Conservation (phyloP, 2,888 invertebrate species). For the Sinodicranocentrus sp. region DNA sequence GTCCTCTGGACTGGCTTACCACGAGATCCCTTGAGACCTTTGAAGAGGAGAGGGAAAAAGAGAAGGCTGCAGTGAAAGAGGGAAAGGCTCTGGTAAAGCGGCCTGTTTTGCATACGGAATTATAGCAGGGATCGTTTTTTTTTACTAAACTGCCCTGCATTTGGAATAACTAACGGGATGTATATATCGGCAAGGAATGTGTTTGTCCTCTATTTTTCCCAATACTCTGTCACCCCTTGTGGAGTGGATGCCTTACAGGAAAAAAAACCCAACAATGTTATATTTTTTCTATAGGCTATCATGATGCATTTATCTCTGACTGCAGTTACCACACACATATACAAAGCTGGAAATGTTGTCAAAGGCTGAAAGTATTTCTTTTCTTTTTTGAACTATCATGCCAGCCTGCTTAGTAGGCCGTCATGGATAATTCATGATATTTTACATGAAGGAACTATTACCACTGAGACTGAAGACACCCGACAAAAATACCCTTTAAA, state of each 20-base stretch:
- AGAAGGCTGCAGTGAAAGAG: neutral
- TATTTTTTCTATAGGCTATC: neutral
- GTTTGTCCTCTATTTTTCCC: constrained; percentile 36
- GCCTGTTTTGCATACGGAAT: constrained; percentile 65
- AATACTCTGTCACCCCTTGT: constrained; percentile 40
- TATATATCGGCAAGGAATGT: constrained; percentile 47
- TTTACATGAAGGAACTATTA: too few species aligned
- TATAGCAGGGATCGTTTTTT: constrained; percentile 3
- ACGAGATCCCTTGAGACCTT: constrained; percentile 62
- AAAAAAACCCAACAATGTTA: too few species aligned
- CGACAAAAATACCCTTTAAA: too few species aligned
- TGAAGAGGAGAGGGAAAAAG: constrained; percentile 6
- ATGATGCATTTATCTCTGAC: neutral
- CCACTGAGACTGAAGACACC: too few species aligned
- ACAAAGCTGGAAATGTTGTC: too few species aligned
- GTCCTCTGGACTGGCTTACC: constrained; percentile 65
- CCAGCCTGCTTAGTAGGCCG: neutral
- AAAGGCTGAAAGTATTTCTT: neutral
- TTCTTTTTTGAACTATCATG: neutral
- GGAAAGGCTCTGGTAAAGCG: constrained; percentile 14
- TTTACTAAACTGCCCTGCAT: constrained; percentile 22
- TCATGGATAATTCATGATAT: constrained; percentile 53
- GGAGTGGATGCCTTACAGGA: constrained; percentile 25
- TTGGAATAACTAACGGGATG: constrained; percentile 47
- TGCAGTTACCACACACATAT: too few species aligned